Evolutionary conservation across 1,140 invertebrate genomes (phyloP).

Genomic region (Palaemon carinicauda): DNA sequence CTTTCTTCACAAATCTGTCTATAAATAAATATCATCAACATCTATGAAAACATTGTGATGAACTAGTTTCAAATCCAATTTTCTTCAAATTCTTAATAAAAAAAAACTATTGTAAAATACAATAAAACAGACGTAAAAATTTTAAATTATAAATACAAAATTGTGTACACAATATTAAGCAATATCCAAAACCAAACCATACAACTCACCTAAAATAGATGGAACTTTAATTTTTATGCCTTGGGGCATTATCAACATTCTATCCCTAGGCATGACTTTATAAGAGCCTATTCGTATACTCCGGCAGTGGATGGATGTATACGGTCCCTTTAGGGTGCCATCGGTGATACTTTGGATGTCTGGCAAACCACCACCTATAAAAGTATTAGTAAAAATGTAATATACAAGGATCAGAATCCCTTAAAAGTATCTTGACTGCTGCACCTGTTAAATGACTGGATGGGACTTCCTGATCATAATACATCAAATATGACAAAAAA

Average conservation of each 20-base stretch:
- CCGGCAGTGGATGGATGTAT: slow-evolving; percentile 69
- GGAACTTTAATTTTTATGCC: slow-evolving; percentile 76
- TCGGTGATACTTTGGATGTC: slow-evolving; percentile 28
- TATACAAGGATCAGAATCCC: too few species aligned
- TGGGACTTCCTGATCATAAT: neutral
- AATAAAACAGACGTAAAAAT: too few species aligned
- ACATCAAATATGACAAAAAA: too few species aligned
- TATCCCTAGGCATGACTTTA: slow-evolving; percentile 74
- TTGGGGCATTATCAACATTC: slow-evolving; percentile 72
- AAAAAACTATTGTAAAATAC: too few species aligned
- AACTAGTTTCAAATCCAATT: too few species aligned
- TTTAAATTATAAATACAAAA: too few species aligned
- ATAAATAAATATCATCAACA: too few species aligned
- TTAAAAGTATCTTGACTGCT: neutral
- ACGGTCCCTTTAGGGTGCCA: slow-evolving; percentile 35
- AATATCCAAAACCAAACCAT: too few species aligned
- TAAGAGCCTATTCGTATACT: slow-evolving; percentile 83
- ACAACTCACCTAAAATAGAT: slow-evolving; percentile 66
- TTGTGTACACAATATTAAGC: too few species aligned
- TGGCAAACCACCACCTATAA: slow-evolving; percentile 39
- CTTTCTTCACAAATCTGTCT: too few species aligned
- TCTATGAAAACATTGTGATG: too few species aligned
- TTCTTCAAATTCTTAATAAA: too few species aligned
- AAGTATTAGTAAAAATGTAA: neutral
- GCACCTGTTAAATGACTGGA: neutral